A percentile compares a stretch with the other conserved stretches of the same genome.
Conservation (phyloP, 2,888 invertebrate species). For the Xestia ashworthii region DNA sequence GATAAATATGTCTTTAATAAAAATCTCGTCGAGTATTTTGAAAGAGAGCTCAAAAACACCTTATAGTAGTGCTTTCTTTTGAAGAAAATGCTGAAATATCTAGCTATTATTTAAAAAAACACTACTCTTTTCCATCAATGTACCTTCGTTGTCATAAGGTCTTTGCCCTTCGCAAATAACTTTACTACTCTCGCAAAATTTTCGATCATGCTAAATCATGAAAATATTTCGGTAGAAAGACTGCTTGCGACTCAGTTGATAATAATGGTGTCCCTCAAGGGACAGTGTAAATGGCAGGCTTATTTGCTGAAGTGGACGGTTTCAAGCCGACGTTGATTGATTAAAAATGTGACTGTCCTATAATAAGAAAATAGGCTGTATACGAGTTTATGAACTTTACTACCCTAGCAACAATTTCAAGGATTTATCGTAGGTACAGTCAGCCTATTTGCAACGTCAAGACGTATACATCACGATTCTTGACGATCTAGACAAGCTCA, state of each 20-base stretch:
- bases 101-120: background rate
- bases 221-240: constrained; percentile 1
- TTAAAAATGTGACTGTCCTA: constrained; percentile 32
- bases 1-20: background rate
- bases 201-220: background rate
- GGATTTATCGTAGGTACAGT: background rate
- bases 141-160: background rate
- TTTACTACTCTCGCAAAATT: background rate
- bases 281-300: constrained; percentile 13
- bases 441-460: background rate
- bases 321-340: constrained; percentile 25
- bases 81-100: background rate
- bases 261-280: constrained; percentile 23
- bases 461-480: too few species aligned
- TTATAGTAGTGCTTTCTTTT: background rate
- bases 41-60: background rate
- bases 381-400: background rate
- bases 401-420: background rate
- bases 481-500: too few species aligned
- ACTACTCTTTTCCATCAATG: background rate
- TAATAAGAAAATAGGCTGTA: background rate
- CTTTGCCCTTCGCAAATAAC: background rate
- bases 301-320: constrained; percentile 19
- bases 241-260: constrained; percentile 11
- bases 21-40: background rate